Conservation (phyloP, 2,113 vertebrate species). For the Pseudonaja textilis region DNA sequence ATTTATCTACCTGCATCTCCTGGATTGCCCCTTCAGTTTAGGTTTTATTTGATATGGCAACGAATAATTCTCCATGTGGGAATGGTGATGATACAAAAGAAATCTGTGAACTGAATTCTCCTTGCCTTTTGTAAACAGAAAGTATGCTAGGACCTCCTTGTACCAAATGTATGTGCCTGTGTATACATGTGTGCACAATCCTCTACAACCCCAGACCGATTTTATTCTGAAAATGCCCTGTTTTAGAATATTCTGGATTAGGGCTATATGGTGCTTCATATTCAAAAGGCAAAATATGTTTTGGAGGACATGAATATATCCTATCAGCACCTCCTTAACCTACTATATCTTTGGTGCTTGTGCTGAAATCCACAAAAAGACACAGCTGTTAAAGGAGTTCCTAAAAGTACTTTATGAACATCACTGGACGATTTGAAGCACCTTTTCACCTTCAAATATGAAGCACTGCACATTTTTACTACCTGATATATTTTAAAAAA, state of each 20-base stretch:
- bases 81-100: not conserved
- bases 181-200: not conserved
- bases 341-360: not conserved
- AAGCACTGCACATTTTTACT: not conserved
- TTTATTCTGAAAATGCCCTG: not conserved
- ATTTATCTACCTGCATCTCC: not conserved
- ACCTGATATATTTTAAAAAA: not conserved
- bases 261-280: not conserved
- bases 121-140: not conserved
- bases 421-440: not conserved
- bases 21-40: not conserved
- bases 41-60: not conserved
- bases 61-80: not conserved
- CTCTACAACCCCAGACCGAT: not conserved
- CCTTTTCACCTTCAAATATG: not conserved
- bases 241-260: not conserved
- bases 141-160: not conserved
- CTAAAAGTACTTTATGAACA: not conserved
- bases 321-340: not conserved
- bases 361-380: not conserved
- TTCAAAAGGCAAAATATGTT: not conserved
- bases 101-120: not conserved
- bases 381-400: not conserved
- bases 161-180: not conserved
- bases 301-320: not conserved